Evolutionary conservation across 2,113 vertebrate species (phyloP), one percentile per base, ranked within the genome.

Genomic region (Cnemophilus loriae): DNA sequence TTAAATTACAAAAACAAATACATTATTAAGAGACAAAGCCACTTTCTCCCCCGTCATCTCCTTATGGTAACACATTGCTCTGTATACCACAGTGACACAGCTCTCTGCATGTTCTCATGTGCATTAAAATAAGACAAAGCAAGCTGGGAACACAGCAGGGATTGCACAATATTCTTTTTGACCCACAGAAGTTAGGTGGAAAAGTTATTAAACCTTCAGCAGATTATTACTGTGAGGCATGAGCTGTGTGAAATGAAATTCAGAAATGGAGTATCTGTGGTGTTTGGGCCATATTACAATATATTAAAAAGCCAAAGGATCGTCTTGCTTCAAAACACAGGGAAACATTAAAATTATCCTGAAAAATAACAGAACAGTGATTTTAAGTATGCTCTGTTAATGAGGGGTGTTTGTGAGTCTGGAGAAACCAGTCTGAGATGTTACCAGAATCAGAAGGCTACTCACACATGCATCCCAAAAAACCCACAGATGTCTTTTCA

Each of bases 131-230:
- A 88, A 64, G 53, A 93, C 74, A 95, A 78, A 87, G 80, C 90
- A 94, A 88, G 46, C 82, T 90, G 83, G 67, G 47, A 88, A 92
- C 67, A 77, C 67, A 94, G 89, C 76, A 85, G 22, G 42, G 56
- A 59, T 56, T 47, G 73, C 27, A 42, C 42, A 73, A 46, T 70
- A 75, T 53, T 91, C 57, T 77, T 80, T 71, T 12, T 71, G 89
- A 92, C 80, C 86, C 76, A 57, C 33, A 81, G 50, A 96, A 92
- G 73, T 89, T 91, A 90, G 5, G 11, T 49, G 33, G 52, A 75
- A 41, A 92, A 95, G 60, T 92, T 95, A 94, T 60, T 95, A 97
- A 84, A 84, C 39, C 67, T 92, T 89, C 56, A 89, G 71, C 39
- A 90, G 56, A 74, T 80, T 92, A 90, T 80, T 88, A 93, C 39